Evolutionary conservation across 2,113 vertebrate species (phyloP), one percentile per base, ranked within the genome.

Genomic region (Ammospiza caudacuta): DNA sequence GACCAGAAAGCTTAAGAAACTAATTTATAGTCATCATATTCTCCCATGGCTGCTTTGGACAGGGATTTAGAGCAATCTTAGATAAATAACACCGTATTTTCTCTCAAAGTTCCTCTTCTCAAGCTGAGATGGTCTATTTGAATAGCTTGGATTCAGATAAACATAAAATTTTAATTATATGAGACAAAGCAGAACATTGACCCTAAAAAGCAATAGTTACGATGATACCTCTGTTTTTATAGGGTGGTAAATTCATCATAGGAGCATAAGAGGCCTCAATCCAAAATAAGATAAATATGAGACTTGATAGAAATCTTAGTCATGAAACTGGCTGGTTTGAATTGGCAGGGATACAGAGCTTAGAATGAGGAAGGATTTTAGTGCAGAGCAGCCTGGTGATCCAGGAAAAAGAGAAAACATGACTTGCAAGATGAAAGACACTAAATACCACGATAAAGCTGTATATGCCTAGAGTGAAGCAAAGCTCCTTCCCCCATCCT

Each of bases 221-320:
- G 0, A 39, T 39, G n/a, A 57, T 49, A 46, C 0, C 1, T 24
- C 41, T 87, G 49, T 35, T 86, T 63, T 84, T 63, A 52, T 3
- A 6, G 19, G 24, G 8, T 51, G 8, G 6, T 17, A 85, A 52
- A 57, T 55, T n/a, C 4, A 12, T 55, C 57, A 51, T 4, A 61
- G 6, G 47, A 55, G 17, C 41, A 33, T 12, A 69, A 72, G 19
- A 24, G 15, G 18, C 31, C 49, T 68, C 41, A 64, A 62, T 63
- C 39, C 46, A 63, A 54, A 22, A 52, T 7, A 35, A 39, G 41
- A 54, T 62, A 77, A 91, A 83, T 20, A 47, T 1, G 27, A 44
- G 43, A 15, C 37, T 79, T n/a, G 31, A 28, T 21, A 61, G 44
- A 83, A 91, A 61, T 73, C 63, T 73, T 66, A 77, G 55, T 77